These are phyloP conservation scores for Troides oblongomaculatus DNA, from an alignment of 2,888 invertebrate species.

Conservation along the genomic window DNA sequence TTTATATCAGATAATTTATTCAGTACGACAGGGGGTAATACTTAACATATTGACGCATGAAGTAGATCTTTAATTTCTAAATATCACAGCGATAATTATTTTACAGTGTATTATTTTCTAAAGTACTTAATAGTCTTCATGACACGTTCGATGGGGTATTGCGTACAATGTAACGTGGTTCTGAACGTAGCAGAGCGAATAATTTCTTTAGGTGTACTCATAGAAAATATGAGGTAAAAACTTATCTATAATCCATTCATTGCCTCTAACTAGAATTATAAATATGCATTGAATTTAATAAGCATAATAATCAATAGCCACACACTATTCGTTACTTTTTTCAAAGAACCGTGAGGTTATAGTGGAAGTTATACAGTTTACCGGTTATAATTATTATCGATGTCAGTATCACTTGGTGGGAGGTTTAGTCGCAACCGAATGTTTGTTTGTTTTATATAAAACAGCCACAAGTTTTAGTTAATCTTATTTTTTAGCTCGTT, in stretches of 20 bases:
- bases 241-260: slow-evolving; percentile 27
- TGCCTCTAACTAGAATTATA: slow-evolving; percentile 30
- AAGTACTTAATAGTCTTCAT: background rate
- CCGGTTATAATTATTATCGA: slow-evolving; percentile 28
- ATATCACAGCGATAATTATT: too few species aligned
- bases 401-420: slow-evolving; percentile 20
- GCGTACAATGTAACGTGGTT: background rate
- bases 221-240: slow-evolving; percentile 31
- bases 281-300: slow-evolving; percentile 31
- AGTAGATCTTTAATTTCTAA: too few species aligned
- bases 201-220: slow-evolving; percentile 22
- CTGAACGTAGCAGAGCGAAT: slow-evolving; percentile 26
- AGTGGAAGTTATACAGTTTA: slow-evolving; percentile 29
- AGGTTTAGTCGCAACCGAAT: slow-evolving; percentile 11
- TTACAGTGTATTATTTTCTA: background rate
- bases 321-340: slow-evolving; percentile 27
- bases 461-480: too few species aligned
- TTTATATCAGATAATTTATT: too few species aligned
- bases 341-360: slow-evolving; percentile 19
- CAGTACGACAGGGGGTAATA: too few species aligned
- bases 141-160: background rate
- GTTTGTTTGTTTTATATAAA: background rate
- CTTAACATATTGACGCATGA: too few species aligned
- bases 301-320: slow-evolving; percentile 25
- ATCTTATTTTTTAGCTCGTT: too few species aligned